Base-by-base conservation (phyloP, 2,113 vertebrate species). In the Orycteropus afer region DNA sequence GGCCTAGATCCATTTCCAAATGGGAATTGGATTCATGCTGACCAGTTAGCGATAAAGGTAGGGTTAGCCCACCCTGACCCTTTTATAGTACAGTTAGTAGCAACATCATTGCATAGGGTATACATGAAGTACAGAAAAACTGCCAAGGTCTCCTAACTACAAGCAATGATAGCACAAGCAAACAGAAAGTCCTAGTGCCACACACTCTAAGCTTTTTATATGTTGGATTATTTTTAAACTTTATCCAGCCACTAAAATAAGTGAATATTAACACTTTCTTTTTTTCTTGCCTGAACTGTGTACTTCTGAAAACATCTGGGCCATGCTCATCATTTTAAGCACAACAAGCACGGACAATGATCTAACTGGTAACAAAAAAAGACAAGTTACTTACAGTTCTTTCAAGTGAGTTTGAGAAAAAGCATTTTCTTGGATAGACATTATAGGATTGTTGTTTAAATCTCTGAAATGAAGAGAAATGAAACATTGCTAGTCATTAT, bases 341-440 rank as follows among this genome's bases (percentile, higher is more conserved):
- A 91, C 25, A 93, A 92, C 20, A 78, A 91, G 27, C 40, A 93
- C 25, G 45, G 42, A 94, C 49, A 90, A 88, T 57, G 55, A 91
- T 74, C 61, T 92, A 76, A 89, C 2, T 83, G 51, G 27, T 90
- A 29, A 93, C 77, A 82, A 65, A 15, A 79, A 83, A 80, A 76
- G 55, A 82, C 32, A 76, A 94, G 76, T 78, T 97, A 99, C 98
- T 98, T 98, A 99, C 99, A 99, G 94, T 86, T 99, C 98, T 95
- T 98, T 98, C 88, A 99, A 98, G 59, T 96, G 98, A 95, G 98
- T 96, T 88, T 98, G 98, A 84, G 98, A 96, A 97, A 99, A 99
- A 47, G 98, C 98, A 95, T 98, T 98, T 98, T 98, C 98, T 97
- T 99, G 98, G 93, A 99, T 98, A 96, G 99, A 99, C 97, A 98